A percentile compares a stretch with the other conserved stretches of the same genome.
phyloP scores from a whole-genome alignment of 2,888 invertebrate genomes.

The Carcina quercana region DNA sequence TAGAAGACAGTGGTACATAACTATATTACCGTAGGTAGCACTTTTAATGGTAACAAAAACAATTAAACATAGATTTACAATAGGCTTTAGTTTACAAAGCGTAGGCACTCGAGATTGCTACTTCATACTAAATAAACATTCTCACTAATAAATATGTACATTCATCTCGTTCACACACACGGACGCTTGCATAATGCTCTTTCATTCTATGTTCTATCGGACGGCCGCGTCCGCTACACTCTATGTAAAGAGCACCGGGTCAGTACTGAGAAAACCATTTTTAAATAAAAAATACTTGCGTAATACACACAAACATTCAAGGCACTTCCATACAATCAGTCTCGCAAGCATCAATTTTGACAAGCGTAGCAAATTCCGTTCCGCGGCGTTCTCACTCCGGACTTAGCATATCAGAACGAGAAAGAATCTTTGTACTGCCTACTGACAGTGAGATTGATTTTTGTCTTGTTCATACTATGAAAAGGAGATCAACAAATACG shows the following conservation, averaged over 20 bases:
- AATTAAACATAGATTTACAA: slow-evolving; percentile 62
- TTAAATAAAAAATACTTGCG: slow-evolving; percentile 45
- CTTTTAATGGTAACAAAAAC: slow-evolving; percentile 72
- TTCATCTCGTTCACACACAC: slow-evolving; percentile 43
- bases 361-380: slow-evolving; percentile 44
- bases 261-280: slow-evolving; percentile 61
- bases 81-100: slow-evolving; percentile 73
- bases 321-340: slow-evolving; percentile 50
- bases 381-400: slow-evolving; percentile 24
- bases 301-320: slow-evolving; percentile 38
- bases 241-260: slow-evolving; percentile 70
- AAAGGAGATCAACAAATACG: no score
- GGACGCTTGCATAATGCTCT: slow-evolving; percentile 29
- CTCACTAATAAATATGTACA: slow-evolving; percentile 71
- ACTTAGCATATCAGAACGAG: no score
- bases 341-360: slow-evolving; percentile 43
- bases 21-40: slow-evolving; percentile 66
- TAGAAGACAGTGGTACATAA: slow-evolving; percentile 46
- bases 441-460: no score
- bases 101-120: slow-evolving; percentile 75
- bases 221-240: slow-evolving; percentile 65
- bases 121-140: slow-evolving; percentile 65
- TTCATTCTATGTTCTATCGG: slow-evolving; percentile 45
- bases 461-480: no score
- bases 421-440: no score